Evolutionary conservation across 2,113 vertebrate species (phyloP).

Genomic region (Pimephales promelas): DNA sequence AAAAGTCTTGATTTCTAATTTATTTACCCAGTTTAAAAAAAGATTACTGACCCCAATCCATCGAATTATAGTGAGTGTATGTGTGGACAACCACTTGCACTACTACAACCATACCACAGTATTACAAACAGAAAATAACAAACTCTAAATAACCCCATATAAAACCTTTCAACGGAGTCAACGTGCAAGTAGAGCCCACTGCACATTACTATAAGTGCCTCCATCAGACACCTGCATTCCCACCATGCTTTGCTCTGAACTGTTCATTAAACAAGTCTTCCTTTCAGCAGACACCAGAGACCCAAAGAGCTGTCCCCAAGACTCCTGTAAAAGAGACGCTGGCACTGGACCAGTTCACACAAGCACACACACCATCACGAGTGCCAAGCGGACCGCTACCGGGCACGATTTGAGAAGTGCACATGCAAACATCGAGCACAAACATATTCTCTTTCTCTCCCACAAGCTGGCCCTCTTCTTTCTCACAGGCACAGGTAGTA

Average conservation of each 20-base stretch:
- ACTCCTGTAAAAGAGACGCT: slow-evolving; percentile 62
- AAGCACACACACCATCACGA: slow-evolving; percentile 13
- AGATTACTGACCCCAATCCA: too few species aligned
- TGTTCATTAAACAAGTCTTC: slow-evolving; percentile 68
- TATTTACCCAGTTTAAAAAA: too few species aligned
- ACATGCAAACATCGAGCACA: neutral
- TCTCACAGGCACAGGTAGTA: slow-evolving; percentile 34
- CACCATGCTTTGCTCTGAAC: slow-evolving; percentile 63
- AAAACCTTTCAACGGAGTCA: neutral
- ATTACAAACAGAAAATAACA: neutral
- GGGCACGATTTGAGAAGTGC: slow-evolving; percentile 30
- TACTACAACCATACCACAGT: neutral
- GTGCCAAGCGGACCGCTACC: slow-evolving; percentile 46
- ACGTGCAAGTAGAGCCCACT: neutral
- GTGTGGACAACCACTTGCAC: neutral
- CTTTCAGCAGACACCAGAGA: slow-evolving; percentile 67
- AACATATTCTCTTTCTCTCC: slow-evolving; percentile 2
- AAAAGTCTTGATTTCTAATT: too few species aligned
- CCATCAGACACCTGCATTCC: slow-evolving; percentile 69
- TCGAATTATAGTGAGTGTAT: too few species aligned
- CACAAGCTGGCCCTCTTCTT: neutral
- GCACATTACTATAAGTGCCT: slow-evolving; percentile 22
- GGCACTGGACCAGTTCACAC: slow-evolving; percentile 56
- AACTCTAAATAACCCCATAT: neutral
- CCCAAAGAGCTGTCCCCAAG: slow-evolving; percentile 66